Percentiles rank a stretch among this genome's conserved stretches.
Conservation (phyloP, 2,888 invertebrate genomes). For the Orchesellides sinensis region DNA sequence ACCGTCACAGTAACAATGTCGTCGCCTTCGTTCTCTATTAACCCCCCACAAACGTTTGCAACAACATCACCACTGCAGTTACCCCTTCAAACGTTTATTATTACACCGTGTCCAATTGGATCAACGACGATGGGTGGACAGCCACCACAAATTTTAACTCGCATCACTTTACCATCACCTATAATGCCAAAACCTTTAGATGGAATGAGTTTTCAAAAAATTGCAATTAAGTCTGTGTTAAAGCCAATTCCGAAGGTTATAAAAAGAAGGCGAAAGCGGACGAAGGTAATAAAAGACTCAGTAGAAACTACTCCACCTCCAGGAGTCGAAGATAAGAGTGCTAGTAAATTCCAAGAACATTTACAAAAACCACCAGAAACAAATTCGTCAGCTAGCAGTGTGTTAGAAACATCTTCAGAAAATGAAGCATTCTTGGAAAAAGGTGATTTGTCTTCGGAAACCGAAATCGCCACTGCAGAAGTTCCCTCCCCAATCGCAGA, state of each 20-base stretch:
- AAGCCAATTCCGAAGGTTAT: conserved; percentile 65
- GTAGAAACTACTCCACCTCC: too few species aligned
- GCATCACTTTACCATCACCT: conserved; percentile 39
- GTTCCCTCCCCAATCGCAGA: not conserved
- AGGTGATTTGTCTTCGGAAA: too few species aligned
- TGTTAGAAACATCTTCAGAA: too few species aligned
- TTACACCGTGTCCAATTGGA: conserved; percentile 57
- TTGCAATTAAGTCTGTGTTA: conserved; percentile 66
- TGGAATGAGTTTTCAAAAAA: conserved; percentile 57
- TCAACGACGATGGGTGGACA: conserved; percentile 3
- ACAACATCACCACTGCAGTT: conserved; percentile 44
- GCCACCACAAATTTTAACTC: conserved; percentile 49
- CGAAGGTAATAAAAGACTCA: not conserved
- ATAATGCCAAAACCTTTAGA: conserved; percentile 45
- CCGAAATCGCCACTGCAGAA: too few species aligned
- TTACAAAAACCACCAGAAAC: too few species aligned
- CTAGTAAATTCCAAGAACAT: not conserved
- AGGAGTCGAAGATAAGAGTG: not conserved
- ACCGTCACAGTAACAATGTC: not conserved
- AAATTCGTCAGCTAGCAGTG: too few species aligned
- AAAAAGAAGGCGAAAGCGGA: conserved; percentile 39
- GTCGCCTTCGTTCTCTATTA: not conserved
- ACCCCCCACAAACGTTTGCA: conserved; percentile 43
- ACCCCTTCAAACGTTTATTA: conserved; percentile 66
- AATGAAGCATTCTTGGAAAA: too few species aligned